These are phyloP conservation scores for Athene noctua DNA, from an alignment of 2,113 vertebrate genomes.

Conservation along the genomic window DNA sequence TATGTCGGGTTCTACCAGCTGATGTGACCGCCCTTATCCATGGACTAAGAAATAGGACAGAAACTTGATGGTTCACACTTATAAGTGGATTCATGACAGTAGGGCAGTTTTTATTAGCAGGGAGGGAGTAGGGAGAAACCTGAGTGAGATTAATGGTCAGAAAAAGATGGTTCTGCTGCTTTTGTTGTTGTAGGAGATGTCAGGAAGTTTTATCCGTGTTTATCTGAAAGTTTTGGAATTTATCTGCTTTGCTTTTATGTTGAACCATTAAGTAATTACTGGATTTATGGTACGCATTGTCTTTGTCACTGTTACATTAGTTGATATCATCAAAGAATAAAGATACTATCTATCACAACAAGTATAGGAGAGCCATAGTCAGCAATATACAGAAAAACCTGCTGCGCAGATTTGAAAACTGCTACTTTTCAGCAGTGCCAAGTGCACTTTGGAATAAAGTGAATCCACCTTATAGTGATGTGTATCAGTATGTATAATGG, in stretches of 20 bases:
- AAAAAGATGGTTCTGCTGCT: not conserved
- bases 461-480: not conserved
- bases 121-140: not conserved
- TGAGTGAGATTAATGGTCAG: not conserved
- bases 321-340: not conserved
- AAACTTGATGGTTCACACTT: not conserved
- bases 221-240: not conserved
- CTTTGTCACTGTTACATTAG: not conserved
- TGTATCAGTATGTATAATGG: not conserved
- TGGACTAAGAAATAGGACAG: not conserved
- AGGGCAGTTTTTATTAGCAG: not conserved
- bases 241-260: not conserved
- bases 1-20: not conserved
- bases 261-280: not conserved
- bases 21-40: not conserved
- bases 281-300: not conserved
- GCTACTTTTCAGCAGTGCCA: not conserved
- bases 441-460: not conserved
- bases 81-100: not conserved
- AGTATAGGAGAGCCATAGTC: fast-evolving
- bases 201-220: not conserved
- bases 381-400: not conserved
- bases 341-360: not conserved
- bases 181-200: not conserved
- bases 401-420: not conserved